phyloP scores from a whole-genome alignment of 2,113 vertebrate genomes.

The Zosterops pallidus region DNA sequence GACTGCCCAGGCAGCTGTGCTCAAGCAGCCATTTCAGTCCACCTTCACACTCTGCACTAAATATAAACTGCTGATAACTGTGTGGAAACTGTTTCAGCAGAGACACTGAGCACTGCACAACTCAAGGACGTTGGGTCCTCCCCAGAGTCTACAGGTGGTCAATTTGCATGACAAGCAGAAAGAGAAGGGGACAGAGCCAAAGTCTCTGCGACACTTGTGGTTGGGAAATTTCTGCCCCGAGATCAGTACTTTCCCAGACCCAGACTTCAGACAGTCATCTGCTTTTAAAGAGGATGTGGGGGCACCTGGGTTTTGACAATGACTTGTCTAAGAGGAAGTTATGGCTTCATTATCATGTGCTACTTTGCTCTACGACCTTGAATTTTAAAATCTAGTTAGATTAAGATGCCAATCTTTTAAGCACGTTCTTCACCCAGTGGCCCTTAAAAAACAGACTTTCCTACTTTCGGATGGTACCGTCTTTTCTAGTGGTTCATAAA shows the following conservation, averaged over 20 bases:
- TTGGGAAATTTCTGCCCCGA: neutral
- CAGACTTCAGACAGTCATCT: neutral
- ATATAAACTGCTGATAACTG: conserved; percentile 19
- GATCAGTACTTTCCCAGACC: neutral
- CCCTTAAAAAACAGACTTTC: neutral
- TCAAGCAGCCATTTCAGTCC: neutral
- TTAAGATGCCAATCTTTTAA: neutral
- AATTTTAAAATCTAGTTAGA: neutral
- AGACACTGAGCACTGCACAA: neutral
- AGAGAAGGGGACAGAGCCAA: neutral
- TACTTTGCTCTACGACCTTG: neutral
- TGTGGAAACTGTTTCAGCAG: neutral
- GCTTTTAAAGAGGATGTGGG: neutral
- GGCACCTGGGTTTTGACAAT: neutral
- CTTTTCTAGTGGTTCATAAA: neutral
- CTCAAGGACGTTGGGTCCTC: neutral
- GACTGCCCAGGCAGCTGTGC: neutral
- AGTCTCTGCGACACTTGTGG: neutral
- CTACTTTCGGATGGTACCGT: neutral
- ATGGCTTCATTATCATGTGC: neutral
- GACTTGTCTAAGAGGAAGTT: neutral
- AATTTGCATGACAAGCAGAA: neutral
- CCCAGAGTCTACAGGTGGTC: neutral
- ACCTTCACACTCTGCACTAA: neutral
- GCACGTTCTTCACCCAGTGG: neutral